These are phyloP conservation scores for Centropristis striata DNA, from an alignment of 2,113 vertebrate genomes.

Conservation along the genomic window DNA sequence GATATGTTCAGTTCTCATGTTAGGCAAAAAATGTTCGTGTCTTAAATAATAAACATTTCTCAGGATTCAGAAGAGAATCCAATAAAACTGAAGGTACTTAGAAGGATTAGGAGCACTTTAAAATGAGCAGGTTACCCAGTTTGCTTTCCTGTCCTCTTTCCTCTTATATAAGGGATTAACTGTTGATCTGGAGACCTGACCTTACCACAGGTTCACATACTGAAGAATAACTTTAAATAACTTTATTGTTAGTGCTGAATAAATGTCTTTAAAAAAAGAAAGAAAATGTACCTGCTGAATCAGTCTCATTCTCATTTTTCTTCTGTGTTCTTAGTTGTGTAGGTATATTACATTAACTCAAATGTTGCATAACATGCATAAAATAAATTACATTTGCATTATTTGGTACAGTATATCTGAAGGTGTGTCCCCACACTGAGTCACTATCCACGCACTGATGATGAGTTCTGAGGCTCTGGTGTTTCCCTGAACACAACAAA, in stretches of 20 bases:
- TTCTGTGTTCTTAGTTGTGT: background rate
- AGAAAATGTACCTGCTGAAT: background rate
- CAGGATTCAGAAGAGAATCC: conserved; percentile 12
- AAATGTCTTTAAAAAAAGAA: background rate
- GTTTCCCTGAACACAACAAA: background rate
- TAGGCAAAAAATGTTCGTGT: too few relatives aligned
- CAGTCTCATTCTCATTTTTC: background rate
- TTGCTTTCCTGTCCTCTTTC: conserved; percentile 61
- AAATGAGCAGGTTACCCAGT: conserved; percentile 61
- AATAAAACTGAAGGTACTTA: conserved; percentile 7
- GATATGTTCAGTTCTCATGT: background rate
- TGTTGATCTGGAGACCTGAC: conserved; percentile 63
- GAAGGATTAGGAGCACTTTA: conserved; percentile 64
- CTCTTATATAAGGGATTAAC: conserved; percentile 80
- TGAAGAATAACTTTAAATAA: background rate
- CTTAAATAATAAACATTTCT: background rate
- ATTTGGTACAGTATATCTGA: background rate
- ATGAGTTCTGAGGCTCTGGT: background rate
- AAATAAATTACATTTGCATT: background rate
- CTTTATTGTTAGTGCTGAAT: background rate
- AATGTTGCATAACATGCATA: background rate
- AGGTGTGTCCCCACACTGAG: background rate
- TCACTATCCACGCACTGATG: background rate
- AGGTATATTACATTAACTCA: background rate
- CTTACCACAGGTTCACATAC: conserved; percentile 4